These are phyloP conservation scores for Drosophila triauraria DNA, from an alignment of 1,140 invertebrate genomes.

Conservation along the genomic window DNA sequence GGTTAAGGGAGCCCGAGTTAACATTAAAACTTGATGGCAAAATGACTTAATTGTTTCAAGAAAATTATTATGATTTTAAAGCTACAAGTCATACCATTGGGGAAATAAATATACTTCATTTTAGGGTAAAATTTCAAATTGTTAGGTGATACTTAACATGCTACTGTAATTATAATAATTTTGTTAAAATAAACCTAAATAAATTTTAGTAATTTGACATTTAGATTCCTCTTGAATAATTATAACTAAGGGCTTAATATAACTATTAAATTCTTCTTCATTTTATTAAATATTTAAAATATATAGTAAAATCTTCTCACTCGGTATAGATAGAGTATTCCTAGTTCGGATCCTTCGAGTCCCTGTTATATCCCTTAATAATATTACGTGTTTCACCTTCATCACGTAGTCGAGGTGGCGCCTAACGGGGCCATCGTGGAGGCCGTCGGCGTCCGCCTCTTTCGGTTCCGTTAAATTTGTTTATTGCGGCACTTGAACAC, in stretches of 20 bases:
- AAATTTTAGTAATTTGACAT: neutral
- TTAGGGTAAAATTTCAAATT: too few relatives aligned
- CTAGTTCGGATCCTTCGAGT: neutral
- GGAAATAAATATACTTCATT: neutral
- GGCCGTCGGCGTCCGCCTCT: constrained; percentile 42
- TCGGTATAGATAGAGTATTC: neutral
- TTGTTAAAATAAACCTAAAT: too few relatives aligned
- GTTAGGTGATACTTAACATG: too few relatives aligned
- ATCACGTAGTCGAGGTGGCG: constrained; percentile 55
- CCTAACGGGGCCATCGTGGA: constrained; percentile 37
- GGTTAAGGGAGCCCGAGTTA: neutral
- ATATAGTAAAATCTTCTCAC: too few relatives aligned
- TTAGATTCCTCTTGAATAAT: neutral
- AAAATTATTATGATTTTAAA: neutral
- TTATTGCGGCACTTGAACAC: constrained; percentile 81
- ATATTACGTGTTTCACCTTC: constrained; percentile 56
- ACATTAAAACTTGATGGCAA: neutral
- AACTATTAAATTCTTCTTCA: too few relatives aligned
- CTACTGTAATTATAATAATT: too few relatives aligned
- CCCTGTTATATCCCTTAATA: neutral
- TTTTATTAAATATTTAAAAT: too few relatives aligned
- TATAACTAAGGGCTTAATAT: too few relatives aligned
- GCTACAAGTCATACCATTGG: neutral
- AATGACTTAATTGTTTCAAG: constrained; percentile 16
- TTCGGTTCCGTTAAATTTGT: constrained; percentile 73